phyloP scores from a whole-genome alignment of 2,113 vertebrate species.

The Chaenocephalus aceratus region DNA sequence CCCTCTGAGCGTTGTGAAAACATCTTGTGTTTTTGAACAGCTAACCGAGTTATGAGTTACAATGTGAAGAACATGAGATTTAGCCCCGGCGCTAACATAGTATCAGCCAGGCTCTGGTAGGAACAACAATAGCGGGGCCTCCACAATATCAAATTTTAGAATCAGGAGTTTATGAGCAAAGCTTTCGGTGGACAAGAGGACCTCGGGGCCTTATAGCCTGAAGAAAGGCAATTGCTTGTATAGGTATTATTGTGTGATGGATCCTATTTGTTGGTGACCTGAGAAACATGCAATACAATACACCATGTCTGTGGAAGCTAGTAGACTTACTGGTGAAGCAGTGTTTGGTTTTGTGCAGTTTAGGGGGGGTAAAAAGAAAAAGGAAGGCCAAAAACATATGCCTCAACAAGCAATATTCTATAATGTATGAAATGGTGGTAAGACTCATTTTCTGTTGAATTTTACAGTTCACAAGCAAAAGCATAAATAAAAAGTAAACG shows the following conservation, averaged over 20 bases:
- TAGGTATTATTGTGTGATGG: conserved; percentile 84
- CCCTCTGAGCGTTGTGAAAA: conserved; percentile 72
- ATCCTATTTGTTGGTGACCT: conserved; percentile 81
- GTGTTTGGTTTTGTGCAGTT: conserved; percentile 22
- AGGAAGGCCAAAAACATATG: background rate
- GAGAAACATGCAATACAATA: conserved; percentile 76
- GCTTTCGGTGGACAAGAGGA: conserved; percentile 81
- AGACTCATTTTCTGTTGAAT: background rate
- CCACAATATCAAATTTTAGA: conserved; percentile 82
- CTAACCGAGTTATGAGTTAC: conserved; percentile 80
- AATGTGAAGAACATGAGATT: conserved; percentile 83
- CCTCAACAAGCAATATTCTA: background rate
- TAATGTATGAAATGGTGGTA: background rate
- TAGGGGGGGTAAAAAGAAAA: conserved; percentile 3
- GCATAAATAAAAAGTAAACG: background rate
- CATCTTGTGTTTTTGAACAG: conserved; percentile 76
- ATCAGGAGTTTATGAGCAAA: conserved; percentile 84
- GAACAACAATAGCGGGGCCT: conserved; percentile 73
- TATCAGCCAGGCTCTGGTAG: conserved; percentile 66
- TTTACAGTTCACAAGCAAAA: background rate
- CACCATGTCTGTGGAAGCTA: conserved; percentile 56
- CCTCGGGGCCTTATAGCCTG: conserved; percentile 81
- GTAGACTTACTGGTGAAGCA: conserved; percentile 28
- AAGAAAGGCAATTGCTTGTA: conserved; percentile 86
- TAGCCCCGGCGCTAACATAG: conserved; percentile 61